Conservation (phyloP, 2,888 invertebrate genomes). For the Sinodicranocentrus sp. region DNA sequence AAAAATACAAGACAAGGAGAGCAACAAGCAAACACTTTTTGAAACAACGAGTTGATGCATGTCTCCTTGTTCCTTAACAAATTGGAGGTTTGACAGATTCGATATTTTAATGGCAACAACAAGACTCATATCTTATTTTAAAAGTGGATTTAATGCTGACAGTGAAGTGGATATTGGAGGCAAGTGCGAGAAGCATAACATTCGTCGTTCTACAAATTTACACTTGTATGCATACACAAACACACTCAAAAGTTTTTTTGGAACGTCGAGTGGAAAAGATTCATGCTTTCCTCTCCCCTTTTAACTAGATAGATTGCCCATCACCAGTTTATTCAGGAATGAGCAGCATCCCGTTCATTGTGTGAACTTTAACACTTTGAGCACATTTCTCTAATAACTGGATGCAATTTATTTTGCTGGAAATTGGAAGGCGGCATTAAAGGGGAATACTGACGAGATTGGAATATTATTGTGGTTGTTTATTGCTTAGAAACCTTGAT, state of each 20-base stretch:
- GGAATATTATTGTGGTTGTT: conserved; percentile 17
- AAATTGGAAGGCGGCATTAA: conserved; percentile 16
- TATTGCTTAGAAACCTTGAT: conserved; percentile 14
- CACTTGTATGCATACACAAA: background rate
- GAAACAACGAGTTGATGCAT: conserved; percentile 61
- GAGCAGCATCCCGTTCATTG: conserved; percentile 3
- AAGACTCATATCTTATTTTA: conserved; percentile 63
- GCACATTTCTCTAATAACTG: conserved; percentile 32
- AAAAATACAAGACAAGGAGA: conserved; percentile 28
- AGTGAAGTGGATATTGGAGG: conserved; percentile 2
- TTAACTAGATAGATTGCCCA: conserved; percentile 30
- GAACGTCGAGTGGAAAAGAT: conserved; percentile 14
- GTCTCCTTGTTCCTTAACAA: conserved; percentile 65
- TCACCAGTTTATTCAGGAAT: conserved; percentile 45
- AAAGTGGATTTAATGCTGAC: conserved; percentile 37
- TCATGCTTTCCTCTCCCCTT: conserved; percentile 24
- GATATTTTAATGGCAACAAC: conserved; percentile 66
- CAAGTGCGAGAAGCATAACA: background rate
- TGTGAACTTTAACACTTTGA: conserved; percentile 54
- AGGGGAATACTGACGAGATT: conserved; percentile 15
- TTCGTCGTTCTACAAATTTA: background rate
- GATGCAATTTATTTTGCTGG: conserved; percentile 23
- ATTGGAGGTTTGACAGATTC: conserved; percentile 70
- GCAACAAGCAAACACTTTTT: conserved; percentile 29
- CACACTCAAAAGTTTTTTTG: too few species aligned